Percentiles rank a stretch among this genome's conserved stretches.
Evolutionary conservation across 2,113 vertebrate species (phyloP).

Genomic region (Vulpes lagopus): DNA sequence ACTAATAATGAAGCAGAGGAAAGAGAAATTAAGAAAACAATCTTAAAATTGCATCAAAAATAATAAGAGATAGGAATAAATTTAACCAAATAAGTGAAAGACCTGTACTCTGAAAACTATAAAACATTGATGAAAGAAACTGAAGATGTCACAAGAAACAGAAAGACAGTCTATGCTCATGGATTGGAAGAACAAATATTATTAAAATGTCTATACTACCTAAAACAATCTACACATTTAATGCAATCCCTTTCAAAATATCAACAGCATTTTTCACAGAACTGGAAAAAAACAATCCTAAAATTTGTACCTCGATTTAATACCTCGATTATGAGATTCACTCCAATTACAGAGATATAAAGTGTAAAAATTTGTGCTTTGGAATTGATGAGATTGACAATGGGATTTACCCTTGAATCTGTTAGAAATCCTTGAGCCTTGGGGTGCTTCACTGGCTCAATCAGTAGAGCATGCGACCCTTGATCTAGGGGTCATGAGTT

Average conservation of each 20-base stretch:
- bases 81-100: not conserved
- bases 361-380: not conserved
- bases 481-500: not conserved
- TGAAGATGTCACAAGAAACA: not conserved
- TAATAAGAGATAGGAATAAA: not conserved
- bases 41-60: not conserved
- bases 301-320: not conserved
- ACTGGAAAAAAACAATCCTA: not conserved
- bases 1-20: not conserved
- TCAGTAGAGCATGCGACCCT: not conserved
- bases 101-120: not conserved
- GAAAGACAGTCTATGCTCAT: not conserved
- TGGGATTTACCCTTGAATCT: slow-evolving; percentile 2
- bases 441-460: not conserved
- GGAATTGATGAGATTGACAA: not conserved
- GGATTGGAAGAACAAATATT: not conserved
- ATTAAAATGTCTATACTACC: not conserved
- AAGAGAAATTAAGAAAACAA: not conserved
- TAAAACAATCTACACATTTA: not conserved
- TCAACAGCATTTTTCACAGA: not conserved
- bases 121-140: not conserved
- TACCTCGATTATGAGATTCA: slow-evolving; percentile 30
- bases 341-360: slow-evolving; percentile 22
- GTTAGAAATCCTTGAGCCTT: not conserved
- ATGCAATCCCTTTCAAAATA: not conserved